phyloP scores from a whole-genome alignment of 2,797 vertebrate genomes.

The Coregonus ussuriensis region DNA sequence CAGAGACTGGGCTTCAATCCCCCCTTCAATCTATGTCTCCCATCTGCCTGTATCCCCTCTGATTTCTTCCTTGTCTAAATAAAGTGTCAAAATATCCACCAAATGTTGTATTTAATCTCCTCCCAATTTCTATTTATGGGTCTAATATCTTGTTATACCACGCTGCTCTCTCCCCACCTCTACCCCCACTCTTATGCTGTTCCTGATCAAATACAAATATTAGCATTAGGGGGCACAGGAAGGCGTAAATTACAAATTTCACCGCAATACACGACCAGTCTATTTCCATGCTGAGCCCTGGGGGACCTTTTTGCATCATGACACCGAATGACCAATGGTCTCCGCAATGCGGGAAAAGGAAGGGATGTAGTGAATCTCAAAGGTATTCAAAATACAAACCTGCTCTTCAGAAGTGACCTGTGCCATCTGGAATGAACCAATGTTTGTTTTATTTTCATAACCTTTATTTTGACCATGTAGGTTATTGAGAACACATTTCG shows the following conservation, averaged over 20 bases:
- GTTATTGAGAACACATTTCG: background rate
- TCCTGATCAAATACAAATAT: slow-evolving; percentile 7
- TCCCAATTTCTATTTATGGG: background rate
- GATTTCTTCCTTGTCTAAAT: background rate
- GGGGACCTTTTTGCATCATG: background rate
- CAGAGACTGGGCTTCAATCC: too few relatives aligned
- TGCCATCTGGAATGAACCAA: background rate
- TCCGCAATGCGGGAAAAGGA: background rate
- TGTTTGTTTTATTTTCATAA: background rate
- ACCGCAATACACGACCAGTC: background rate
- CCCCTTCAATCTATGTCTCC: too few relatives aligned
- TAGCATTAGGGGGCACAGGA: background rate
- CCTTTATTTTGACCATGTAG: background rate
- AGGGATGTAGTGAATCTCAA: background rate
- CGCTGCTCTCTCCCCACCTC: too few relatives aligned
- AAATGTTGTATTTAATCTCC: slow-evolving; percentile 11
- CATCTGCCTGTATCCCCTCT: background rate
- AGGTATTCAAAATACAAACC: slow-evolving; percentile 1
- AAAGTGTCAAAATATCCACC: slow-evolving; percentile 12
- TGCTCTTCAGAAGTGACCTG: background rate
- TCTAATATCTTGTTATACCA: background rate
- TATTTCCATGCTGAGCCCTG: slow-evolving; percentile 11
- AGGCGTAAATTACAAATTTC: slow-evolving; percentile 2
- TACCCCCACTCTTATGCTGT: background rate
- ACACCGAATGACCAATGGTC: background rate